Conservation (phyloP, 2,888 invertebrate genomes). For the Nebria brevicollis region DNA sequence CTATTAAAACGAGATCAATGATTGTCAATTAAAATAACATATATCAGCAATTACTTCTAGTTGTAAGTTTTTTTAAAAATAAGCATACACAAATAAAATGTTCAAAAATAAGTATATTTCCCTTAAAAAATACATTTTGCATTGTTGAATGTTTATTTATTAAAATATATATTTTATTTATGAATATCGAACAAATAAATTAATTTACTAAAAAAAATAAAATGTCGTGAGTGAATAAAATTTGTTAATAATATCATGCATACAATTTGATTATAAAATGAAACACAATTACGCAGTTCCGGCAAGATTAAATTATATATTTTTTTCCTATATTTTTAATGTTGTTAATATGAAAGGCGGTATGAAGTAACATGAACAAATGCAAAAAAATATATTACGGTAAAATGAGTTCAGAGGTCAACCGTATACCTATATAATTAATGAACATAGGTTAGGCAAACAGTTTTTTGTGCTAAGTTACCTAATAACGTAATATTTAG, state of each 20-base stretch:
- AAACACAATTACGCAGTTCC: background rate
- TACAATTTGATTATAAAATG: background rate
- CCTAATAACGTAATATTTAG: constrained; percentile 1
- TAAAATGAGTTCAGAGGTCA: constrained; percentile 18
- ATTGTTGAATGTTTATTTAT: too few relatives aligned
- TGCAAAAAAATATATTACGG: constrained; percentile 16
- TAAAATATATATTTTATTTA: too few relatives aligned
- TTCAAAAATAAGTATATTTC: too few relatives aligned
- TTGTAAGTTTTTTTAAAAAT: too few relatives aligned
- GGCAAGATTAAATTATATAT: background rate
- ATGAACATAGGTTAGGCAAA: constrained; percentile 5
- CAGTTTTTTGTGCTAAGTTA: background rate
- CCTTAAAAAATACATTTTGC: too few relatives aligned
- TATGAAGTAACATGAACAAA: background rate
- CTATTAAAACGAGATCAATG: too few relatives aligned
- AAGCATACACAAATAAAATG: too few relatives aligned
- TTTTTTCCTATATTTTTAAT: background rate
- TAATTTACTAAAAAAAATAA: background rate
- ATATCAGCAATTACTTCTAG: too few relatives aligned
- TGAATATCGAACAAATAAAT: background rate
- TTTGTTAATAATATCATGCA: background rate
- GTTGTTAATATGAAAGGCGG: background rate
- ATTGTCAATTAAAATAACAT: too few relatives aligned
- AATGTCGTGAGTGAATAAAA: background rate
- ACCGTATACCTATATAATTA: constrained; percentile 8